phyloP scores from a whole-genome alignment of 2,113 vertebrate species.

The Ivindomyrus marchei region DNA sequence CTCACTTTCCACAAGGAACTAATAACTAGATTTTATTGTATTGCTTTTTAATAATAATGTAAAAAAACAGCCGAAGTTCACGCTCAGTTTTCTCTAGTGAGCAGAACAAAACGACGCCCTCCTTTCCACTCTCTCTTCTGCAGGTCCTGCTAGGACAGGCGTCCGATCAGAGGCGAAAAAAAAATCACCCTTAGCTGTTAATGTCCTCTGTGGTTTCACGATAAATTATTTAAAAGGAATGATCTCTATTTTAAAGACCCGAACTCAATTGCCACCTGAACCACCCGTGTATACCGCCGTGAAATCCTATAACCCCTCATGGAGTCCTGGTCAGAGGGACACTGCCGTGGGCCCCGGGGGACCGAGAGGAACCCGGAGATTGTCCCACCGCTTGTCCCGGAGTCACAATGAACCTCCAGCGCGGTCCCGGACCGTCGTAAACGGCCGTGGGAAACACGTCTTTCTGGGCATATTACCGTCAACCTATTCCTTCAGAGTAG shows the following conservation, averaged over 20 bases:
- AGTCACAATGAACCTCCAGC: neutral
- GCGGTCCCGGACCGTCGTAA: neutral
- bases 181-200: slow-evolving; percentile 45
- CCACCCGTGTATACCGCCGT: slow-evolving; percentile 18
- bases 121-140: slow-evolving; percentile 23
- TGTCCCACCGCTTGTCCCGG: neutral
- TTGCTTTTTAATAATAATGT: neutral
- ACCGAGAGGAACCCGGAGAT: neutral
- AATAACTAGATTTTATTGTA: neutral
- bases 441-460: neutral
- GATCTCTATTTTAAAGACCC: slow-evolving; percentile 64
- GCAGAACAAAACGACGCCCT: neutral
- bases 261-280: slow-evolving; percentile 41
- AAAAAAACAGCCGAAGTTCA: neutral
- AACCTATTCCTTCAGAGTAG: neutral
- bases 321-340: neutral
- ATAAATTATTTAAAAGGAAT: slow-evolving; percentile 69
- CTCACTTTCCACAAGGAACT: neutral
- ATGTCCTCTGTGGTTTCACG: slow-evolving; percentile 63
- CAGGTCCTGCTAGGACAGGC: neutral
- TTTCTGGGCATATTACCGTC: neutral
- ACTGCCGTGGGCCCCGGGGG: neutral
- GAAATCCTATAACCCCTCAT: slow-evolving; percentile 21
- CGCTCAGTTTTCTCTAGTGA: neutral
- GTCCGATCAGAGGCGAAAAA: neutral